Percentiles rank a stretch among this genome's conserved stretches.
phyloP scores from a whole-genome alignment of 2,113 vertebrate genomes.

The Condylura cristata region DNA sequence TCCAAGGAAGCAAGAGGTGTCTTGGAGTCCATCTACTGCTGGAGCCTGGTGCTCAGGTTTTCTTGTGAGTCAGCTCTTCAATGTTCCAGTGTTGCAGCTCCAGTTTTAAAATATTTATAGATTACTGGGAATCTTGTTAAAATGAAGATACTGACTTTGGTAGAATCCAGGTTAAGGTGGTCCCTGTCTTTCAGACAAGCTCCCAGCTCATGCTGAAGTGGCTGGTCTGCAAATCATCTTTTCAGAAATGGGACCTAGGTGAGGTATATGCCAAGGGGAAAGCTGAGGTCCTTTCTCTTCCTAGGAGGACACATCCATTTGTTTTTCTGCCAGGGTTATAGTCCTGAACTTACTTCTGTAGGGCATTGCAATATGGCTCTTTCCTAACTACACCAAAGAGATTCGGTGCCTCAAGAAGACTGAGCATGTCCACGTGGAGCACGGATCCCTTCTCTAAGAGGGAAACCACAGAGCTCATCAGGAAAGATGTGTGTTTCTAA shows the following conservation, averaged over 20 bases:
- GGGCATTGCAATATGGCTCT: not conserved
- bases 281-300: not conserved
- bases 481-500: conserved; percentile 52
- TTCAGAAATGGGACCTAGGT: not conserved
- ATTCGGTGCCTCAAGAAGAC: not conserved
- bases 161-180: not conserved
- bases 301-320: not conserved
- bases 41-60: not conserved
- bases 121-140: not conserved
- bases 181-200: not conserved
- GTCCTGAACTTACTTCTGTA: not conserved
- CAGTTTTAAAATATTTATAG: not conserved
- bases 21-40: not conserved
- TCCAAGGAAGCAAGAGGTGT: not conserved
- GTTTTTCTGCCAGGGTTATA: not conserved
- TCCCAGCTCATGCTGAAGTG: not conserved
- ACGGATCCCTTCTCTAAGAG: conserved; percentile 55
- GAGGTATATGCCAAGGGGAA: not conserved
- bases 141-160: not conserved
- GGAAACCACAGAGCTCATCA: conserved; percentile 60
- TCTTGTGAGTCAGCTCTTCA: not conserved
- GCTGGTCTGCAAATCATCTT: not conserved
- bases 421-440: not conserved
- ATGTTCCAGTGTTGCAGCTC: not conserved
- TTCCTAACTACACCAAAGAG: not conserved